These are phyloP conservation scores for Hemicordylus capensis DNA, from an alignment of 2,113 vertebrate genomes.

Conservation along the genomic window DNA sequence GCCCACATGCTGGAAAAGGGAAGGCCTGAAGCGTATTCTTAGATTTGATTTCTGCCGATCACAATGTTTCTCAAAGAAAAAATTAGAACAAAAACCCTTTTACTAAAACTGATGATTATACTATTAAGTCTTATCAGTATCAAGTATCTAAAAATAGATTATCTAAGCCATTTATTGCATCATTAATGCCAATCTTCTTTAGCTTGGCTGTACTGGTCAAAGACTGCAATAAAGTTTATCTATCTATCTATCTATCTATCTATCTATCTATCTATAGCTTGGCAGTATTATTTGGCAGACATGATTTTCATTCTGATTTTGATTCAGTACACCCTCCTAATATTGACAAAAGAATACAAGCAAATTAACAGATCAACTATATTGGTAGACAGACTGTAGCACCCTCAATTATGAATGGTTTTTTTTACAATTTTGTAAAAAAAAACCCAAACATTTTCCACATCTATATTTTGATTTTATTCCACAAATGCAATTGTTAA, in stretches of 20 bases:
- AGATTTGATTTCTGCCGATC: slow-evolving; percentile 97
- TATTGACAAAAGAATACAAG: too few relatives aligned
- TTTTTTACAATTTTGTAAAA: too few relatives aligned
- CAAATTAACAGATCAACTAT: too few relatives aligned
- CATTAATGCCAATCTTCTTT: slow-evolving; percentile 15
- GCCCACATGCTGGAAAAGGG: slow-evolving; percentile 96
- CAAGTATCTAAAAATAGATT: slow-evolving; percentile 1
- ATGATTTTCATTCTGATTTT: background rate
- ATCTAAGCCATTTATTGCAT: background rate
- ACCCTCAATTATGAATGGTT: too few relatives aligned
- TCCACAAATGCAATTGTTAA: too few relatives aligned
- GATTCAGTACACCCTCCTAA: background rate
- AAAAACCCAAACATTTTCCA: too few relatives aligned
- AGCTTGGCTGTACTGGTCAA: background rate
- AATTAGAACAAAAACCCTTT: background rate
- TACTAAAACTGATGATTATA: slow-evolving; percentile 11
- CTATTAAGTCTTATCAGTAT: slow-evolving; percentile 1
- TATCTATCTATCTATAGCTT: too few relatives aligned
- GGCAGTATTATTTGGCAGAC: background rate
- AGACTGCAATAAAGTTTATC: too few relatives aligned
- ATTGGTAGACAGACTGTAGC: too few relatives aligned
- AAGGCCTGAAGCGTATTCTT: slow-evolving; percentile 95
- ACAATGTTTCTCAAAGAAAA: slow-evolving; percentile 88
- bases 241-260: too few relatives aligned
- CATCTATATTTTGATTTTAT: too few relatives aligned